Evolutionary conservation across 2,888 invertebrate genomes (phyloP).

Genomic region (Anagyrus pseudococci): DNA sequence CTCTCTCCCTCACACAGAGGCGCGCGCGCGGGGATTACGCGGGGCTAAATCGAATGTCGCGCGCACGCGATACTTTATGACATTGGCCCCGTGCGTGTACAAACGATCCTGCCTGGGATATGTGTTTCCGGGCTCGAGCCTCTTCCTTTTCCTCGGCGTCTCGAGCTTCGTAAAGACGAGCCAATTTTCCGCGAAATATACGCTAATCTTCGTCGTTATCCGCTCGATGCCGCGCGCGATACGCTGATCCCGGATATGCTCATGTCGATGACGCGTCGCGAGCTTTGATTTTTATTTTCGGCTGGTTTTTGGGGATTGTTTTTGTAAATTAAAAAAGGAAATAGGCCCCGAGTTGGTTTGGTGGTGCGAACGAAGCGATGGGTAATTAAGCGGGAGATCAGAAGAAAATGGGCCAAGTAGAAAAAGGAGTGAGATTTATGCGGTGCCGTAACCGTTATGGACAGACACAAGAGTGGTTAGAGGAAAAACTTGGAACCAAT

Average conservation of each 20-base stretch:
- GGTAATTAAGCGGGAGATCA: too few species aligned
- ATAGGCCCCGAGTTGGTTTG: too few species aligned
- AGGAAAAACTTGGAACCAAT: neutral
- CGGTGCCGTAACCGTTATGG: neutral
- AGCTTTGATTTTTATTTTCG: too few species aligned
- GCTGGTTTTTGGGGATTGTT: too few species aligned
- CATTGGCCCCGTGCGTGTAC: slow-evolving; percentile 10
- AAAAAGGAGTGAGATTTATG: neutral
- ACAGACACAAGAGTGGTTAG: neutral
- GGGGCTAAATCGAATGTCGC: slow-evolving; percentile 54
- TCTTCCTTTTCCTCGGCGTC: neutral
- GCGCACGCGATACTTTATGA: slow-evolving; percentile 48
- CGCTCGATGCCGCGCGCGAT: neutral
- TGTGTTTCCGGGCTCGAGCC: slow-evolving; percentile 5
- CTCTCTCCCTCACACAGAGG: slow-evolving; percentile 5
- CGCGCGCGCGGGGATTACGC: slow-evolving; percentile 54
- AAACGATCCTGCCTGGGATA: neutral
- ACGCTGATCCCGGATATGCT: too few species aligned
- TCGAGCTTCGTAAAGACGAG: slow-evolving; percentile 7
- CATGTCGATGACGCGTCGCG: too few species aligned
- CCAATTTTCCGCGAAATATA: slow-evolving; percentile 37
- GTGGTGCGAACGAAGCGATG: too few species aligned
- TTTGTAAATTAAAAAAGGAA: too few species aligned
- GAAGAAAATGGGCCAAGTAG: too few species aligned
- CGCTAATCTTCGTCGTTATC: slow-evolving; percentile 33